Percentiles rank a stretch among this genome's conserved stretches.
phyloP scores from a whole-genome alignment of 2,797 vertebrate species.

The Lates japonicus region DNA sequence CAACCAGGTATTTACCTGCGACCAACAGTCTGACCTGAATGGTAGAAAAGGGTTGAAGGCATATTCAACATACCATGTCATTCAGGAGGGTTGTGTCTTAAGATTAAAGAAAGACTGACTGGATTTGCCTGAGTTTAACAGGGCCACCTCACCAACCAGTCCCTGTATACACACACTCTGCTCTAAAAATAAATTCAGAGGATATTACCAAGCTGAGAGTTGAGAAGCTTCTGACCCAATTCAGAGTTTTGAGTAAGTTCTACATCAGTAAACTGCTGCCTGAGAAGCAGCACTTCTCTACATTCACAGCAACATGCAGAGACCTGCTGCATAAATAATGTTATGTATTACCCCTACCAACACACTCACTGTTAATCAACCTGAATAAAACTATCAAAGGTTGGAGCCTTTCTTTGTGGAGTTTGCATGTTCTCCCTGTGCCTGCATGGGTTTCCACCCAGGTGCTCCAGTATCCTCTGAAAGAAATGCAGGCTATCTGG shows the following conservation, averaged over 20 bases:
- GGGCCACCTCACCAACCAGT: not conserved
- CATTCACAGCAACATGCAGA: not conserved
- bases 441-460: not conserved
- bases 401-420: not conserved
- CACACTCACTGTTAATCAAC: not conserved
- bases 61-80: not conserved
- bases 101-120: not conserved
- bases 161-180: not conserved
- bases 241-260: constrained; percentile 6
- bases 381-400: not conserved
- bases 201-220: not conserved
- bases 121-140: constrained; percentile 7
- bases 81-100: not conserved
- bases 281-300: not conserved
- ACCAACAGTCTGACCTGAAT: not conserved
- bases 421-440: not conserved
- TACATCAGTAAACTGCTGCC: not conserved
- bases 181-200: constrained; percentile 19
- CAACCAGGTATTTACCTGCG: too few species aligned
- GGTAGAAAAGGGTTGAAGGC: not conserved
- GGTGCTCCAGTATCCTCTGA: too few species aligned
- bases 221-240: constrained; percentile 4
- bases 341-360: not conserved
- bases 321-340: too few species aligned
- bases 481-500: too few species aligned